Base-by-base conservation (phyloP, 2,113 vertebrate species). In the Scomber colias region DNA sequence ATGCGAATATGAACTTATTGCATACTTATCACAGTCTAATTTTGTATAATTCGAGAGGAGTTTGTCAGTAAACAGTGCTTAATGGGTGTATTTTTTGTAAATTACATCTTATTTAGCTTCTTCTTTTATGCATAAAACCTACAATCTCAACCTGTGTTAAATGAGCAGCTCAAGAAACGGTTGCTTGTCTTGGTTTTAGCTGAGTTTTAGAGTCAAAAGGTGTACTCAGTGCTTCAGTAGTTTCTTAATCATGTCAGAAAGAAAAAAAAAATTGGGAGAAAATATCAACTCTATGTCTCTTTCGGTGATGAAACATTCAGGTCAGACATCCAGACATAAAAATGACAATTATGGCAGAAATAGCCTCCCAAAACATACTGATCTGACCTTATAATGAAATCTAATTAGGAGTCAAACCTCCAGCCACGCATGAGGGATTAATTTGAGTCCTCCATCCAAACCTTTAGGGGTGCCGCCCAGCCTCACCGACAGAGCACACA, bases 321-420 rank as follows among this genome's bases (percentile, higher is more conserved):
- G 67, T 68, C 8, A 51, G 31, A 40, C 35, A 40, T 40, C 35
- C 9, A 86, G 62, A 31, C 14, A 21, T 63, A 24, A 66, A 64
- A 66, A 60, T 48, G 16, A 59, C 14, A 66, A 15, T 78, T 63
- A 66, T 19, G 21, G 49, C 59, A 53, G 24, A 54, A 83, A 79
- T 77, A 83, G 49, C 72, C 75, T 61, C 30, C 16, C 5, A 35
- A 57, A 66, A 21, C 83, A 84, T 48, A 27, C 59, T 30, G 77
- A 53, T 49, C 54, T 24, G 70, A 87, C 76, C 82, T 81, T 66
- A 17, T 81, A 73, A 86, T 86, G 75, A 50, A 75, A 71, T 80
- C 67, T 73, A 75, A 75, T 12, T 35, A 63, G 46, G 71, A 86
- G 75, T 84, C 82, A 77, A 83, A 83, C 79, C 80, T 71, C 50